Evolutionary conservation across 2,797 vertebrate species (phyloP).

Genomic region (Xiphophorus birchmanni): DNA sequence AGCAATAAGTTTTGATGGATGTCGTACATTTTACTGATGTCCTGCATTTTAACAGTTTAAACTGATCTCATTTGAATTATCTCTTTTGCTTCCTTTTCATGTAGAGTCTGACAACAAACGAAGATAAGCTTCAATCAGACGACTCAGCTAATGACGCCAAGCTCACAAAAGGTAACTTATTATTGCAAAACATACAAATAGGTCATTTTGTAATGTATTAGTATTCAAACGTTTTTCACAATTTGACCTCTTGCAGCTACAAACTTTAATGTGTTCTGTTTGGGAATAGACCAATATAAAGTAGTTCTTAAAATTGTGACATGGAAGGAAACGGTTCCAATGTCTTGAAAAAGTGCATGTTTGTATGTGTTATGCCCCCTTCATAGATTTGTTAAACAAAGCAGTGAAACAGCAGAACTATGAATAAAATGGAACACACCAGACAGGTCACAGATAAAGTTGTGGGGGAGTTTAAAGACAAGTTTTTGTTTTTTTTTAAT

Average conservation of each 20-base stretch:
- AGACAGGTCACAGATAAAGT: neutral
- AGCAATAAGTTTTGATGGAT: constrained; percentile 5
- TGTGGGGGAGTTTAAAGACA: neutral
- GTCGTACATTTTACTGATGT: neutral
- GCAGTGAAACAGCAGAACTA: neutral
- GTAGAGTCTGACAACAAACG: constrained; percentile 43
- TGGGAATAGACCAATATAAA: neutral
- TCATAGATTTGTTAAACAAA: neutral
- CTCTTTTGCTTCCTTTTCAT: constrained; percentile 8
- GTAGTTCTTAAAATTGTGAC: neutral
- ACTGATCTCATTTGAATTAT: neutral
- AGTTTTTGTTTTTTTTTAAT: neutral
- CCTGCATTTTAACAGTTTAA: neutral
- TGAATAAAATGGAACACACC: neutral
- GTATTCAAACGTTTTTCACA: neutral
- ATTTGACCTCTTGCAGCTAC: neutral
- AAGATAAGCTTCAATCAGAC: constrained; percentile 58
- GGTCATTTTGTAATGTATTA: neutral
- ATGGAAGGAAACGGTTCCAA: neutral
- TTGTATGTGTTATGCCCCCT: neutral
- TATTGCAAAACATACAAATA: neutral
- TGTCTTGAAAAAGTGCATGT: neutral
- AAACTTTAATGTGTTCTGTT: neutral
- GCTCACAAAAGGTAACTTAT: constrained; percentile 89
- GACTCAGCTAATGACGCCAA: constrained; percentile 79